A percentile compares a stretch with the other conserved stretches of the same genome.
Evolutionary conservation across 2,797 vertebrate species (phyloP).

Genomic region (Pangasius larnaudii): DNA sequence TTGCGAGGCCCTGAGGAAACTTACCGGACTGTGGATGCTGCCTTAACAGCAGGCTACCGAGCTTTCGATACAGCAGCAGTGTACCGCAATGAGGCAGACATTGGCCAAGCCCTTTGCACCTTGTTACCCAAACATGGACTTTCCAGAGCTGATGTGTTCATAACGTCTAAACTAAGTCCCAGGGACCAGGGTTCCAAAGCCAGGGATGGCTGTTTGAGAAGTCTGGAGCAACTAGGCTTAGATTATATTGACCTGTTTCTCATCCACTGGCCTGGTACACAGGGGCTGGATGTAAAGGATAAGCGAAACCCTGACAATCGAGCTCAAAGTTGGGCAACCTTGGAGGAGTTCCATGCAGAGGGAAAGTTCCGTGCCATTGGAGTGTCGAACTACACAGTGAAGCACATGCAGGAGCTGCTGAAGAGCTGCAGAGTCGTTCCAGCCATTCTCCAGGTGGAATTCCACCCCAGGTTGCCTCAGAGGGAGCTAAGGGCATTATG

Average conservation of each 20-base stretch:
- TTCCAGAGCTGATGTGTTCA: slow-evolving; percentile 75
- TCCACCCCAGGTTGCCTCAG: slow-evolving; percentile 79
- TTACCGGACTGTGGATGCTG: slow-evolving; percentile 71
- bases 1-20: slow-evolving; percentile 68
- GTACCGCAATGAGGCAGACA: slow-evolving; percentile 77
- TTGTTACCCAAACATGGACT: slow-evolving; percentile 78
- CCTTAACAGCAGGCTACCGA: slow-evolving; percentile 78
- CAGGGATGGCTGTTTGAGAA: slow-evolving; percentile 71
- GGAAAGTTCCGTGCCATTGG: slow-evolving; percentile 80
- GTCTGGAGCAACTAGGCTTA: slow-evolving; percentile 74
- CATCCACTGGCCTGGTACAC: slow-evolving; percentile 85
- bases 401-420: slow-evolving; percentile 76
- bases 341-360: slow-evolving; percentile 76
- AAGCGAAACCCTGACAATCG: slow-evolving; percentile 72
- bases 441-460: slow-evolving; percentile 83
- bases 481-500: slow-evolving; percentile 74
- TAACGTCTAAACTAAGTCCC: slow-evolving; percentile 82
- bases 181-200: slow-evolving; percentile 76
- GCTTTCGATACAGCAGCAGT: slow-evolving; percentile 83
- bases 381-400: slow-evolving; percentile 82
- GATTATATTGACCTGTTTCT: slow-evolving; percentile 85
- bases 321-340: slow-evolving; percentile 74
- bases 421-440: slow-evolving; percentile 72
- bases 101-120: slow-evolving; percentile 73
- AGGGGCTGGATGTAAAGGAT: slow-evolving; percentile 72